Base-by-base conservation (phyloP, 2,797 vertebrate species). In the Sandelia bainsii region DNA sequence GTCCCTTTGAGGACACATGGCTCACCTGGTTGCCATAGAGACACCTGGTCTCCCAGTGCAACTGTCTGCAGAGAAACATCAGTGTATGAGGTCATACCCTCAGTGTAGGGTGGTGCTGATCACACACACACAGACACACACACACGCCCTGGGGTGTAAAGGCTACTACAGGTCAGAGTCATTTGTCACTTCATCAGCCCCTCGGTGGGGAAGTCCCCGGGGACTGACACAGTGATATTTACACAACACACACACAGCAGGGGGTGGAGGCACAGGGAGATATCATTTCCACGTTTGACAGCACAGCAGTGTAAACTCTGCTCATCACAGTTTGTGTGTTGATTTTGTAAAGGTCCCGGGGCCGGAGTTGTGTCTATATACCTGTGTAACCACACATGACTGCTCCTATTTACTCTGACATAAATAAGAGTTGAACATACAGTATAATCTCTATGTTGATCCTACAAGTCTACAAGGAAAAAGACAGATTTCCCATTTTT, bases 21-120 rank as follows among this genome's bases (percentile, higher is more conserved):
- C 75, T 85, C 67, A 88, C 89, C 86, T 90, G 87, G 86, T 91
- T 61, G 40, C 72, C 65, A 45, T 74, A 6, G 86, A 60, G 77
- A 86, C 68, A 6, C 2, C 34, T 19, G 25, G 76, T 84, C 71
- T 71, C 83, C 74, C 37, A 16, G 53, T 40, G 65, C 77, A 72
- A 72, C 69, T 3, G 3, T 56, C 54, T 52, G 56, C 25, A 70
- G 54, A 20, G 78, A 72, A 20, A 37, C 46, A 61, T 45, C 32
- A 50, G 0, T 22, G 40, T 37, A 60, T 77, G 76, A 73, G 69
- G 45, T 60, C 69, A 57, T 61, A 14, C 16, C 17, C 48, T 27
- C 68, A 20, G 50, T 48, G 57, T n/a, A 20, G 23, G 23, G 27
- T 2, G 22, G 39, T 17, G 53, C 23, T 8, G 19, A 25, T 25